These are phyloP conservation scores for Heliconius ismenius DNA, from an alignment of 2,888 invertebrate species.

Conservation along the genomic window DNA sequence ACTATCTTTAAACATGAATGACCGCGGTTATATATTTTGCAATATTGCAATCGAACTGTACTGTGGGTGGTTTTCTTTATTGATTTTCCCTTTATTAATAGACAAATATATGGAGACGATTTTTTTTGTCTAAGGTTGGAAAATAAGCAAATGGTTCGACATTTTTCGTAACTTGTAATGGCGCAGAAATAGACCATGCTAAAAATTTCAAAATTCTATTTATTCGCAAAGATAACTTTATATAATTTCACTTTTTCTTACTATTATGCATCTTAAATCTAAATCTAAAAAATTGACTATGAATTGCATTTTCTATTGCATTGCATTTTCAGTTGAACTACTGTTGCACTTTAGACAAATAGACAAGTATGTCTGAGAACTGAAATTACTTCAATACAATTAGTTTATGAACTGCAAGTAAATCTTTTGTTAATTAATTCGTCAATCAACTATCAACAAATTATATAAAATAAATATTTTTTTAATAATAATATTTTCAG, in stretches of 20 bases:
- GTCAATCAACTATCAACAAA: neutral
- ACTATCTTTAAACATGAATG: constrained; percentile 51
- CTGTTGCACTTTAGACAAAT: too few species aligned
- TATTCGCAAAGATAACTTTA: neutral
- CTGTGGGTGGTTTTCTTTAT: neutral
- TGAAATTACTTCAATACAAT: too few species aligned
- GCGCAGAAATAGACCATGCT: neutral
- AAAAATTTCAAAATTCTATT: neutral
- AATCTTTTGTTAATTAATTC: neutral
- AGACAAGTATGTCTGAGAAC: too few species aligned
- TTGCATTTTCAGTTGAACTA: too few species aligned
- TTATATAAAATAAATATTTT: neutral
- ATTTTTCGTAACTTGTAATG: neutral
- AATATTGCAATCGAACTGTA: neutral
- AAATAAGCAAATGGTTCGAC: neutral
- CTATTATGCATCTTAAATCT: neutral
- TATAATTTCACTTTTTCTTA: neutral
- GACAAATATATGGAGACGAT: too few species aligned
- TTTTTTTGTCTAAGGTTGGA: too few species aligned
- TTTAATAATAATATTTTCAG: constrained; percentile 77
- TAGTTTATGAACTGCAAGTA: too few species aligned
- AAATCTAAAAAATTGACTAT: too few species aligned
- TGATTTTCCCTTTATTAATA: neutral
- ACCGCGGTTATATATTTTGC: constrained; percentile 5
- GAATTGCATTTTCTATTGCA: too few species aligned